Percentiles rank a stretch among this genome's conserved stretches.
Evolutionary conservation across 2,797 vertebrate genomes (phyloP).

Genomic region (Myiotriccus ornatus): DNA sequence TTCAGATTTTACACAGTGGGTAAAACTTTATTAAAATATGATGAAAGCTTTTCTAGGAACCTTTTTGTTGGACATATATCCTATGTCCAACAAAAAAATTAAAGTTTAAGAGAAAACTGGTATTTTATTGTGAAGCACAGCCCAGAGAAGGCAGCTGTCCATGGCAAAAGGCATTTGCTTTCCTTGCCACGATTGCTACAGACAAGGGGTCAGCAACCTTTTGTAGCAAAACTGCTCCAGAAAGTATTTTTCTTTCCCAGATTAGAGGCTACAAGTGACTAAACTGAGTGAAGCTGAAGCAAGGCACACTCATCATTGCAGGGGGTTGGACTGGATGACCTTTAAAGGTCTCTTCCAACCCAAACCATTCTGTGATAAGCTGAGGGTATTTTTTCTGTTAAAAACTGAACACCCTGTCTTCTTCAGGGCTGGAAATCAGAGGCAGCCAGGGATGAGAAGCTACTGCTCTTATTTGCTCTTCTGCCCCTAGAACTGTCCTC

Average conservation of each 20-base stretch:
- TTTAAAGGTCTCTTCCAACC: slow-evolving; percentile 10
- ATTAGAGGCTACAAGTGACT: not conserved
- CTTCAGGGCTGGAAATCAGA: not conserved
- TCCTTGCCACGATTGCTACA: not conserved
- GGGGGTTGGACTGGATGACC: not conserved
- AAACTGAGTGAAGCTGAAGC: not conserved
- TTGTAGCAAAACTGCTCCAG: not conserved
- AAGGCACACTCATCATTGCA: not conserved
- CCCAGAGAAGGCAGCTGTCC: not conserved
- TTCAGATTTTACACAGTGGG: not conserved
- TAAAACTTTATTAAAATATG: not conserved
- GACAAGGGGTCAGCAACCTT: not conserved
- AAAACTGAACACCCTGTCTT: not conserved
- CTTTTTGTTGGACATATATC: not conserved
- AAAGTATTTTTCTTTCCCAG: not conserved
- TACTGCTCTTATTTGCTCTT: not conserved
- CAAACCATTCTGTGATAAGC: not conserved
- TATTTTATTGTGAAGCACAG: not conserved
- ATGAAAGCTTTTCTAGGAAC: not conserved
- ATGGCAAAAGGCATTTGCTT: not conserved
- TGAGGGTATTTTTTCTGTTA: not conserved
- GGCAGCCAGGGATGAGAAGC: not conserved
- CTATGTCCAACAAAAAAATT: not conserved
- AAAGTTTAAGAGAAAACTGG: not conserved
- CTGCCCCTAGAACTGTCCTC: not conserved